Conservation (phyloP, 2,797 vertebrate genomes). For the Emys orbicularis region DNA sequence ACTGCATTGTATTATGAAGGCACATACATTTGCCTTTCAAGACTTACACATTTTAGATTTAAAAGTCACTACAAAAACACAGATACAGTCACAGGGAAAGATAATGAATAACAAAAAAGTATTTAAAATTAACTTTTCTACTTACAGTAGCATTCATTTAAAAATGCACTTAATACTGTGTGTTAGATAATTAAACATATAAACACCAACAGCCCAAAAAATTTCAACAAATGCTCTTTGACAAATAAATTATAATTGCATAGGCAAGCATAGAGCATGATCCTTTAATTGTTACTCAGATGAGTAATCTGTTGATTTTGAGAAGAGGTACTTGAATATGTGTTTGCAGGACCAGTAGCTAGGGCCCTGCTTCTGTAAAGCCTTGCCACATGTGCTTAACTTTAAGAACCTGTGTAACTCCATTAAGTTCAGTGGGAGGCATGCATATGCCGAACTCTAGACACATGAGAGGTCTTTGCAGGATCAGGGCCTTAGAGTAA, state of each 20-base stretch:
- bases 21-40: conserved; percentile 56
- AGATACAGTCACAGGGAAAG: not conserved
- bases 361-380: not conserved
- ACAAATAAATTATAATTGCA: not conserved
- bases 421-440: not conserved
- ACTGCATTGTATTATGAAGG: conserved; percentile 49
- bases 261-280: not conserved
- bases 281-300: not conserved
- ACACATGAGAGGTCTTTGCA: not conserved
- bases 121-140: not conserved
- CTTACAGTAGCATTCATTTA: not conserved
- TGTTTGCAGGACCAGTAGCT: not conserved
- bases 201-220: not conserved
- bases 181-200: not conserved
- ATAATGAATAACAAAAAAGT: conserved; percentile 18
- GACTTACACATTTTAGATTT: conserved; percentile 7
- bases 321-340: not conserved
- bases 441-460: not conserved
- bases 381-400: not conserved
- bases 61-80: conserved; percentile 8
- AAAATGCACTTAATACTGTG: not conserved
- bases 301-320: not conserved
- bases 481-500: not conserved
- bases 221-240: not conserved
- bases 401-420: not conserved